phyloP scores from a whole-genome alignment of 1,140 invertebrate genomes.

The Drosophila eugracilis region DNA sequence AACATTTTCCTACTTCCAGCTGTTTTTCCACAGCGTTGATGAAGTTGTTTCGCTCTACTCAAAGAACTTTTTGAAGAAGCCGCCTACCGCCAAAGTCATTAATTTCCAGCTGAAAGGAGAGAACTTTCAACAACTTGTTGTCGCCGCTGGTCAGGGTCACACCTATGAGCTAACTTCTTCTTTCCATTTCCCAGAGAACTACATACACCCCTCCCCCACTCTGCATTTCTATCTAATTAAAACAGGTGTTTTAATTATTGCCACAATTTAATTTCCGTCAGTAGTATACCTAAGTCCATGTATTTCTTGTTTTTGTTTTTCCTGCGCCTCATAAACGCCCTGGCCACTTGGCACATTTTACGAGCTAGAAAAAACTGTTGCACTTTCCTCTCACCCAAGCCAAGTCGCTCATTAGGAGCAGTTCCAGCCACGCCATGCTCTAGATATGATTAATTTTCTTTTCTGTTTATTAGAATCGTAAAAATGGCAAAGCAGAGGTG shows the following conservation, averaged over 20 bases:
- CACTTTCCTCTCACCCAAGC: constrained; percentile 64
- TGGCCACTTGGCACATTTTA: constrained; percentile 77
- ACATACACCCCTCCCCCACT: constrained; percentile 9
- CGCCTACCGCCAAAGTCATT: constrained; percentile 61
- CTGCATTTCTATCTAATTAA: constrained; percentile 78
- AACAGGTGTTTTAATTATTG: constrained; percentile 84
- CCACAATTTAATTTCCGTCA: constrained; percentile 71
- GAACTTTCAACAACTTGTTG: constrained; percentile 69
- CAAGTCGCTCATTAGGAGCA: constrained; percentile 68
- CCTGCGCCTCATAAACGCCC: constrained; percentile 53
- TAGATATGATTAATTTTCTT: constrained; percentile 77
- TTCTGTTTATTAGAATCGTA: constrained; percentile 70
- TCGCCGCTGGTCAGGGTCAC: constrained; percentile 37
- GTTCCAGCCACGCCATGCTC: constrained; percentile 50
- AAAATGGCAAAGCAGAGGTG: constrained; percentile 58
- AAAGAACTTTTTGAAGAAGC: constrained; percentile 67
- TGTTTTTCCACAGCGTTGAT: constrained; percentile 45
- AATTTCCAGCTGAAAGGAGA: constrained; percentile 48
- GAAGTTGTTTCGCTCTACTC: constrained; percentile 56
- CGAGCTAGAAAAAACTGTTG: constrained; percentile 68
- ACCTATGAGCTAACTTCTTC: constrained; percentile 11
- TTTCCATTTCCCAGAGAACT: constrained; percentile 25
- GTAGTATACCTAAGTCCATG: constrained; percentile 3
- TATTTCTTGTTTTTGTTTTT: constrained; percentile 12
- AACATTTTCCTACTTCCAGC: constrained; percentile 64